A percentile compares a stretch with the other conserved stretches of the same genome.
Evolutionary conservation across 2,113 vertebrate genomes (phyloP).

Genomic region (Garra rufa): DNA sequence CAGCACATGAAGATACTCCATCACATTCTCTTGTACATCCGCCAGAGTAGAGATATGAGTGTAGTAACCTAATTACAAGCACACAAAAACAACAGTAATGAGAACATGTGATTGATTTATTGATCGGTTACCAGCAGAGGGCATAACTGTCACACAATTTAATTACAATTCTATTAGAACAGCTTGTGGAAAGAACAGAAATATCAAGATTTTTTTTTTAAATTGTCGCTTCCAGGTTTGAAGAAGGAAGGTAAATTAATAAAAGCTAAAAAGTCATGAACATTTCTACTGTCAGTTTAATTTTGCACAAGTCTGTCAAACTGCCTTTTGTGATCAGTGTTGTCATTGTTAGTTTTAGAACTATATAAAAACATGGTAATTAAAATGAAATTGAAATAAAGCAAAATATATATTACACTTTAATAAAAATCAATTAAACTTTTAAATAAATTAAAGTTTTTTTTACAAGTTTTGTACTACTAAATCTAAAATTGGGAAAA

Average conservation of each 20-base stretch:
- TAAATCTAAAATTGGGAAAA: neutral
- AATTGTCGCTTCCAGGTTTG: neutral
- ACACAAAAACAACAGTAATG: constrained; percentile 33
- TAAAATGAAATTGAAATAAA: neutral
- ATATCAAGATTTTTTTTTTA: neutral
- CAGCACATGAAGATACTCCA: constrained; percentile 97
- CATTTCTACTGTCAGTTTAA: neutral
- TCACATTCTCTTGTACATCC: constrained; percentile 94
- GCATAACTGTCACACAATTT: constrained; percentile 55
- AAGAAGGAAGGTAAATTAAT: neutral
- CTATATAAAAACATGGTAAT: neutral
- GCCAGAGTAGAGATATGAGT: constrained; percentile 94
- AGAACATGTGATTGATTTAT: constrained; percentile 55
- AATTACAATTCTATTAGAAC: neutral
- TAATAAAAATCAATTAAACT: neutral
- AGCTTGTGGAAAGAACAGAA: neutral
- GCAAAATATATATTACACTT: neutral
- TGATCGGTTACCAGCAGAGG: constrained; percentile 62
- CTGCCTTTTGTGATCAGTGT: neutral
- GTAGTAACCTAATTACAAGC: constrained; percentile 86
- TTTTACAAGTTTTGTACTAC: too few relatives aligned
- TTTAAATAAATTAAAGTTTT: neutral
- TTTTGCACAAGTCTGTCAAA: neutral
- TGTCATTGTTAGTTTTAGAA: neutral
- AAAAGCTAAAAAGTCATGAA: neutral